A percentile compares a stretch with the other conserved stretches of the same genome.
Conservation (phyloP, 2,113 vertebrate genomes). For the Erinaceus europaeus region DNA sequence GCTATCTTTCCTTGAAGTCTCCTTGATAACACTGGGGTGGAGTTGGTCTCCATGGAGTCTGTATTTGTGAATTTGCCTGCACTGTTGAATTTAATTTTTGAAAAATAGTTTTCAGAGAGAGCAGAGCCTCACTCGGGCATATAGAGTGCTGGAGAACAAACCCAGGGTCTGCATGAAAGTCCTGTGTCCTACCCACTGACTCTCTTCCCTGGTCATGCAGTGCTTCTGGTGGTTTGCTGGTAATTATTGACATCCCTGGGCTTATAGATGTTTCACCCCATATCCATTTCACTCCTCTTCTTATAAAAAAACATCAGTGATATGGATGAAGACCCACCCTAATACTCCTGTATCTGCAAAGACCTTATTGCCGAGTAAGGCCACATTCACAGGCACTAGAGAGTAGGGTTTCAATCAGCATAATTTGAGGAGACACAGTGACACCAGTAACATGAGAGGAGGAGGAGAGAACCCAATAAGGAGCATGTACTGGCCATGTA, state of each 20-base stretch:
- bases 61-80: too few species aligned
- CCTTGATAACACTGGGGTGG: too few species aligned
- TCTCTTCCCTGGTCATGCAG: neutral
- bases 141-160: neutral
- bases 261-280: neutral
- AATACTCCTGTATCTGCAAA: neutral
- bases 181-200: neutral
- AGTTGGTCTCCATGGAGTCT: too few species aligned
- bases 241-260: too few species aligned
- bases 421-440: neutral
- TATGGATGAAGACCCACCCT: too few species aligned
- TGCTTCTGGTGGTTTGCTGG: too few species aligned
- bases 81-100: too few species aligned
- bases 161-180: neutral
- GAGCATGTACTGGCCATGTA: neutral
- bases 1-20: too few species aligned
- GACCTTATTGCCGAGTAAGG: neutral
- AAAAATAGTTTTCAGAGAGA: too few species aligned
- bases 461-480: neutral
- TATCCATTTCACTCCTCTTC: neutral
- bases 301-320: neutral
- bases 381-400: neutral
- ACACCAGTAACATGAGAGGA: neutral
- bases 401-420: neutral
- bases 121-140: too few species aligned